A percentile compares a stretch with the other conserved stretches of the same genome.
Evolutionary conservation across 2,888 invertebrate genomes (phyloP).

Genomic region (Scelioninae gen. 2): DNA sequence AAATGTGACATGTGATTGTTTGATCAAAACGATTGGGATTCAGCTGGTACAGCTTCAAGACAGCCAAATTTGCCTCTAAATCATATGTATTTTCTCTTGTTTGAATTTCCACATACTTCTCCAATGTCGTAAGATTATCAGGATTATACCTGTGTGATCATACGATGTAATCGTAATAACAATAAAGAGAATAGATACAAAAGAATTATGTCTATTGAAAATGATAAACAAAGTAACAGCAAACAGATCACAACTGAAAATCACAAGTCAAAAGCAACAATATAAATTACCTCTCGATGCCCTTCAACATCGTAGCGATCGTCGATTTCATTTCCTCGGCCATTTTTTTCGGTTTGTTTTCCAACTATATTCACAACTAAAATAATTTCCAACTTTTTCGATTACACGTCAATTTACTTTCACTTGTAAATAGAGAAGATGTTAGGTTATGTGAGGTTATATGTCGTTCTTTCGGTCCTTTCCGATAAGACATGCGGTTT

Average conservation of each 20-base stretch:
- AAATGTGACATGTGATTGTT: constrained; percentile 90
- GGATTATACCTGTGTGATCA: constrained; percentile 89
- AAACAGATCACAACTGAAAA: background rate
- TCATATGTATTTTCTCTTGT: constrained; percentile 96
- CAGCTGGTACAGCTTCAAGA: constrained; percentile 97
- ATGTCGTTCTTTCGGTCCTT: too few relatives aligned
- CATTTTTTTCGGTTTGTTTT: constrained; percentile 78
- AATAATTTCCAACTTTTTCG: too few relatives aligned
- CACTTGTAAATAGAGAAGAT: background rate
- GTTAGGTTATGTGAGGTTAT: too few relatives aligned
- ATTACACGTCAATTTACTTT: background rate
- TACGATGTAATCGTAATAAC: background rate
- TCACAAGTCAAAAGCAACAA: background rate
- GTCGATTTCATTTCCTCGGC: constrained; percentile 91
- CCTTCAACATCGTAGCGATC: constrained; percentile 90
- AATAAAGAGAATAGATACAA: too few relatives aligned
- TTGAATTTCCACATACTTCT: constrained; percentile 95
- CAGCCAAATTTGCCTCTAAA: constrained; percentile 96
- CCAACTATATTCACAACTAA: background rate
- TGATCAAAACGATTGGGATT: constrained; percentile 91
- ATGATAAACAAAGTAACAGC: background rate
- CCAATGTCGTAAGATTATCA: constrained; percentile 92
- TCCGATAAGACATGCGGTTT: background rate
- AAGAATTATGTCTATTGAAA: too few relatives aligned
- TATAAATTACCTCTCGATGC: constrained; percentile 88